Evolutionary conservation across 1,140 invertebrate species (phyloP).

Genomic region (Venturia canescens): DNA sequence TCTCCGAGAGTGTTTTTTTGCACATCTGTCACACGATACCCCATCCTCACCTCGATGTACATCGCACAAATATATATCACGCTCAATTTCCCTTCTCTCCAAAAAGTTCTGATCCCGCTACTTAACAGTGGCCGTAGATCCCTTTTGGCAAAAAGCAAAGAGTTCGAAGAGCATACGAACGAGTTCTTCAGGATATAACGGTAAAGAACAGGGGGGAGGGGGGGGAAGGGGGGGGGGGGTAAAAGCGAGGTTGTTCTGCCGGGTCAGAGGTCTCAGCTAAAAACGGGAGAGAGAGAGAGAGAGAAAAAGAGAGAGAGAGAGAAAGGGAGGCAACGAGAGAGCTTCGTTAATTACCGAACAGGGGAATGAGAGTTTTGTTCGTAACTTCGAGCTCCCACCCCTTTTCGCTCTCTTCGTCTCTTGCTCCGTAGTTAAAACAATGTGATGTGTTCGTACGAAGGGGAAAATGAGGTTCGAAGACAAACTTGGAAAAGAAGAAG

Average conservation of each 20-base stretch:
- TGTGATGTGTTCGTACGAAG: slow-evolving; percentile 15
- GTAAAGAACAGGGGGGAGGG: neutral
- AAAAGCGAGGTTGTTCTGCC: neutral
- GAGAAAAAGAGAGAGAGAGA: neutral
- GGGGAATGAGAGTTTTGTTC: slow-evolving; percentile 10
- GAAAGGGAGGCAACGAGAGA: neutral
- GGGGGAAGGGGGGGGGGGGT: neutral
- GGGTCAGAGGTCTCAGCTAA: neutral
- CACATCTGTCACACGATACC: no score
- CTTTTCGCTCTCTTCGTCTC: neutral
- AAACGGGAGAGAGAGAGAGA: neutral
- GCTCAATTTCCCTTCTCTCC: neutral
- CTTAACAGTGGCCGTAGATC: neutral
- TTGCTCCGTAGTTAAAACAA: slow-evolving; percentile 33
- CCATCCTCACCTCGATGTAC: neutral
- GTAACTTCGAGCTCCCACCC: slow-evolving; percentile 26
- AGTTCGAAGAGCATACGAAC: neutral
- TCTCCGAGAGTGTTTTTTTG: no score
- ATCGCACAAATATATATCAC: neutral
- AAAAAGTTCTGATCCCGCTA: neutral
- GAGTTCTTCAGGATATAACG: neutral
- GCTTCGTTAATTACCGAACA: slow-evolving; percentile 42
- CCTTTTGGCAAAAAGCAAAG: slow-evolving; percentile 3
- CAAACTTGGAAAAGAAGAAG: slow-evolving; percentile 16
- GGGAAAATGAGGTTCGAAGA: slow-evolving; percentile 17